Percentiles rank a stretch among this genome's conserved stretches.
These are phyloP conservation scores for Gymnopithys bicolor DNA, from an alignment of 2,797 vertebrate genomes.

Conservation along the genomic window DNA sequence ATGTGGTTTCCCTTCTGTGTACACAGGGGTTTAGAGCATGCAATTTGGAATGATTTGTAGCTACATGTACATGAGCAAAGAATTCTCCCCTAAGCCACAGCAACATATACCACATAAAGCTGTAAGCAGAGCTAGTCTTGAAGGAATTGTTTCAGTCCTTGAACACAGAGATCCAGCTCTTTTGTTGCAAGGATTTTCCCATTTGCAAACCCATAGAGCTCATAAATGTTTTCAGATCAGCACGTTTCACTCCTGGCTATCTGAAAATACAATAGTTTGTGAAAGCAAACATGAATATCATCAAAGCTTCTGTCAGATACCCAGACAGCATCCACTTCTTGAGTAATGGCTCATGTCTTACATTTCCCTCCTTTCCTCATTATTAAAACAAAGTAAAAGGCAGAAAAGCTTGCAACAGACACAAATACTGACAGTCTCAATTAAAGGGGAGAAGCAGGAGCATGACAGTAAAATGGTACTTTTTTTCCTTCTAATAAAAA, in stretches of 20 bases:
- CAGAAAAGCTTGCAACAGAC: constrained; percentile 4
- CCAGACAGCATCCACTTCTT: not conserved
- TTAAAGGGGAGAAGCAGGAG: not conserved
- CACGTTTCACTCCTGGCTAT: not conserved
- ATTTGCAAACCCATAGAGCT: not conserved
- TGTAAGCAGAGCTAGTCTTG: not conserved
- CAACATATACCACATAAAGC: not conserved
- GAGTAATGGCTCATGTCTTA: not conserved
- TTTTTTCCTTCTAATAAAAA: not conserved
- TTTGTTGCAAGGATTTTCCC: not conserved
- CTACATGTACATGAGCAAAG: not conserved
- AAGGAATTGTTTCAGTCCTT: not conserved
- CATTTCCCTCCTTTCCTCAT: not conserved
- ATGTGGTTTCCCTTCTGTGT: not conserved
- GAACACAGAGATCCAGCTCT: not conserved
- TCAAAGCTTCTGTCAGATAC: constrained; percentile 20
- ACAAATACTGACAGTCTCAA: not conserved
- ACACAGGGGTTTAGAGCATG: not conserved
- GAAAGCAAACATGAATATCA: not conserved
- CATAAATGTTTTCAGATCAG: not conserved
- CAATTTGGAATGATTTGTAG: not conserved
- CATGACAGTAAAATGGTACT: not conserved
- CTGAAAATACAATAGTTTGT: not conserved
- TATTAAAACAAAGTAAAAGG: constrained; percentile 13
- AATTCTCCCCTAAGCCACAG: not conserved